These are phyloP conservation scores for Strigops habroptila DNA, from an alignment of 2,113 vertebrate species.

Conservation along the genomic window DNA sequence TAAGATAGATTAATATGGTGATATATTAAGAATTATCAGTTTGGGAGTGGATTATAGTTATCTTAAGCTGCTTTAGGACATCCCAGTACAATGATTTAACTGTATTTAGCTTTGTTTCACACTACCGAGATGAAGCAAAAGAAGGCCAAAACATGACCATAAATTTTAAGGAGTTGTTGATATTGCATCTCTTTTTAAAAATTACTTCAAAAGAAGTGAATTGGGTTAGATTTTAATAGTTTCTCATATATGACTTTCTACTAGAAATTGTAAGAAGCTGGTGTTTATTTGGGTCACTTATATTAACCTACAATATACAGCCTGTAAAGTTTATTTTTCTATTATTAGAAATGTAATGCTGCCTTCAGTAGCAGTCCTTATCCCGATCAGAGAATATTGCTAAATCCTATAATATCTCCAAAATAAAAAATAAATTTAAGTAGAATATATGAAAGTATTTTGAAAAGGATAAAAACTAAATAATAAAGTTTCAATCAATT, in stretches of 20 bases:
- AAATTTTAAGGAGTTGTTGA: not conserved
- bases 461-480: not conserved
- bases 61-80: not conserved
- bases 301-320: not conserved
- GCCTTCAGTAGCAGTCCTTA: not conserved
- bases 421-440: not conserved
- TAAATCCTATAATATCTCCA: not conserved
- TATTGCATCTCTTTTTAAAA: not conserved
- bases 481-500: not conserved
- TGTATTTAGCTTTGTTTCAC: not conserved
- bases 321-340: not conserved
- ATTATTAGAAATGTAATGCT: not conserved
- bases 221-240: not conserved
- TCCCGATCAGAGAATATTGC: not conserved
- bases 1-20: no score
- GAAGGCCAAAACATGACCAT: not conserved
- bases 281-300: not conserved
- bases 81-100: not conserved
- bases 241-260: not conserved
- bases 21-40: not conserved
- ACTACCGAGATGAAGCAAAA: not conserved
- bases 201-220: not conserved
- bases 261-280: not conserved
- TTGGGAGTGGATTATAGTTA: not conserved
- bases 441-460: not conserved